These are phyloP conservation scores for Liasis olivaceus DNA, from an alignment of 2,797 vertebrate species.

Conservation along the genomic window DNA sequence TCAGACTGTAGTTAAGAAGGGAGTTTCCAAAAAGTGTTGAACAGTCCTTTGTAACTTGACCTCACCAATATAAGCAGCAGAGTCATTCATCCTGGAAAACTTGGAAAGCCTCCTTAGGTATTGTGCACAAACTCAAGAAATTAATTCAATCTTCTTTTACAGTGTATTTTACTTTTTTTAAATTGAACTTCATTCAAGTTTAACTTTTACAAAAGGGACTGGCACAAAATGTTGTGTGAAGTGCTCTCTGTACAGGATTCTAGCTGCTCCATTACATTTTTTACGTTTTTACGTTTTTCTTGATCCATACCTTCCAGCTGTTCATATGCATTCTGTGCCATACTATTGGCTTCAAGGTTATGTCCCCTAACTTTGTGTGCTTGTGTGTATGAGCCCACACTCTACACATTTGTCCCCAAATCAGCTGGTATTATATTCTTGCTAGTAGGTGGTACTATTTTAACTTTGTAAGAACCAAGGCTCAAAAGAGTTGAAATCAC, in stretches of 20 bases:
- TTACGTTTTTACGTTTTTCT: not conserved
- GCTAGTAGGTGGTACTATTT: not conserved
- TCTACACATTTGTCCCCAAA: not conserved
- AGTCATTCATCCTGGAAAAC: conserved; percentile 35
- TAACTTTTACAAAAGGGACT: not conserved
- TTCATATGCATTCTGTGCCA: not conserved
- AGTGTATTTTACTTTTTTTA: not conserved
- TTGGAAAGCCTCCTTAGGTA: conserved; percentile 17
- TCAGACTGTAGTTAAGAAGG: conserved; percentile 71
- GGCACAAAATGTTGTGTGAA: not conserved
- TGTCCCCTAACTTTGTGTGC: not conserved
- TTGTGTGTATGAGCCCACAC: not conserved
- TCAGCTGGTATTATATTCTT: not conserved
- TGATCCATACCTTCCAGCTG: no score
- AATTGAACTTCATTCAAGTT: not conserved
- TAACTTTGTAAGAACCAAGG: not conserved
- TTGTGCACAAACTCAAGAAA: not conserved
- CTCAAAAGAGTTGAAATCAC: not conserved
- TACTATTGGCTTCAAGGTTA: not conserved
- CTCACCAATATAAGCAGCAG: conserved; percentile 44
- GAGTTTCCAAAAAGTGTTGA: conserved; percentile 72
- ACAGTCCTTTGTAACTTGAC: conserved; percentile 53
- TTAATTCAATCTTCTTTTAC: not conserved
- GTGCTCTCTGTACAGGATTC: not conserved
- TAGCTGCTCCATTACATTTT: not conserved